Base-by-base conservation (phyloP, 2,888 invertebrate genomes). In the Lagria hirta region DNA sequence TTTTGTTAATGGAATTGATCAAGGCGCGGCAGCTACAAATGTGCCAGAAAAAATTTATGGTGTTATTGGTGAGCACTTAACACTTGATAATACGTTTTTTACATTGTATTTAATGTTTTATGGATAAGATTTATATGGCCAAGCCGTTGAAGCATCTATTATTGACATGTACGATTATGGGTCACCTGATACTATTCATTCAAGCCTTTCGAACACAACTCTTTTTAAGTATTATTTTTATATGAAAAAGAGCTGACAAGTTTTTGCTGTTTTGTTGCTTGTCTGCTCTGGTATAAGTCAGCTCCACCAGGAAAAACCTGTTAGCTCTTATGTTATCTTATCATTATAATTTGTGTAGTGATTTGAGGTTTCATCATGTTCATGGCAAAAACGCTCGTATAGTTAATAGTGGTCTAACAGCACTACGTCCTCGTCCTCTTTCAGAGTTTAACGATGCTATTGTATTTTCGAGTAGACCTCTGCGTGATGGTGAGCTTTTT, bases 401-500 rank as follows among this genome's bases (percentile, higher is more conserved):
- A 26, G 83, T 84, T 10, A 88, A 88, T 66, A 86, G 85, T 55
- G 89, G 93, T 0, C 70, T 90, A 49, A 91, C 91, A 0, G 93
- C 95, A 0, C 81, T 86, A 24, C 80, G 95, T 20, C 89, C 91
- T 7, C 84, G 91, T 51, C 89, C 93, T 3, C 79, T 88, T 51
- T 90, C 89, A 0, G 95, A 95, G 75, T 96, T 95, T 71, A 95
- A 94, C 67, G 92, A 94, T 67, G 93, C 94, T 0, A 92, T 96
- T 50, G 86, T 95, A 2, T 88, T 95, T 67, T 92, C 91, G 44
- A 92, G 87, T 66, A 78, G 95, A 35, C 88, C 93, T 0, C 72
- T 96, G 29, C 78, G 88, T 11, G 90, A 93, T 61, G 88, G 90
- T 28, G 95, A 96, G 70, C 80, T 96, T 71, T 96, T 96, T 68